phyloP scores from a whole-genome alignment of 1,140 invertebrate species.

The Caenorhabditis remanei region DNA sequence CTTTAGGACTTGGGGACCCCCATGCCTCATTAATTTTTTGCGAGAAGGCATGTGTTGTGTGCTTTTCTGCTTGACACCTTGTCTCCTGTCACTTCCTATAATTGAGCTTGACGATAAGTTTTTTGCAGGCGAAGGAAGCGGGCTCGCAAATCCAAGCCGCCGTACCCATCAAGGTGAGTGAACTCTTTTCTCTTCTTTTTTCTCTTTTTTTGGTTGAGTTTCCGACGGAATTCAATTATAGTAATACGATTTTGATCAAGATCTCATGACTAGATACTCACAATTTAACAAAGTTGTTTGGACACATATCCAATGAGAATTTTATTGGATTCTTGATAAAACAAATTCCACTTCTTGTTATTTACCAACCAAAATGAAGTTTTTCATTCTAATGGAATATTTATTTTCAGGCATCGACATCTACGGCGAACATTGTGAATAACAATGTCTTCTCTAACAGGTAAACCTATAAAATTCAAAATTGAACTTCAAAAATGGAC shows the following conservation, averaged over 20 bases:
- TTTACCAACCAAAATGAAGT: background rate
- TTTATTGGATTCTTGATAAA: too few relatives aligned
- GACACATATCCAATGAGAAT: background rate
- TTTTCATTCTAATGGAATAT: background rate
- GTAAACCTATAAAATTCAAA: background rate
- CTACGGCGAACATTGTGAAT: conserved; percentile 25
- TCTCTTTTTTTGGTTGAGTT: background rate
- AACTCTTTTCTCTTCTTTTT: conserved; percentile 6
- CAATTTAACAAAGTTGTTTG: background rate
- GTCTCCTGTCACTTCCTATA: conserved; percentile 28
- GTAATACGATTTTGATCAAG: conserved; percentile 14
- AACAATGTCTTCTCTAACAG: conserved; percentile 46
- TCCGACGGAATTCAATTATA: conserved; percentile 50
- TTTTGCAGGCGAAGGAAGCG: conserved; percentile 62
- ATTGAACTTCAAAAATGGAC: background rate
- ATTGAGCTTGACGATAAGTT: conserved; percentile 10
- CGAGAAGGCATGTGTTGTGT: conserved; percentile 53
- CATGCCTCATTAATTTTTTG: conserved; percentile 61
- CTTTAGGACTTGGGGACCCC: conserved; percentile 5
- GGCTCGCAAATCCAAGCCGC: conserved; percentile 60
- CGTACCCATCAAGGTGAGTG: conserved; percentile 50
- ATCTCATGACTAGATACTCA: conserved; percentile 9
- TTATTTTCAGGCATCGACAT: conserved; percentile 34
- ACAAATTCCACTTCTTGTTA: background rate
- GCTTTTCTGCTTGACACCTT: background rate